Conservation (phyloP, 1,140 invertebrate species). For the Tetraneura akinire region DNA sequence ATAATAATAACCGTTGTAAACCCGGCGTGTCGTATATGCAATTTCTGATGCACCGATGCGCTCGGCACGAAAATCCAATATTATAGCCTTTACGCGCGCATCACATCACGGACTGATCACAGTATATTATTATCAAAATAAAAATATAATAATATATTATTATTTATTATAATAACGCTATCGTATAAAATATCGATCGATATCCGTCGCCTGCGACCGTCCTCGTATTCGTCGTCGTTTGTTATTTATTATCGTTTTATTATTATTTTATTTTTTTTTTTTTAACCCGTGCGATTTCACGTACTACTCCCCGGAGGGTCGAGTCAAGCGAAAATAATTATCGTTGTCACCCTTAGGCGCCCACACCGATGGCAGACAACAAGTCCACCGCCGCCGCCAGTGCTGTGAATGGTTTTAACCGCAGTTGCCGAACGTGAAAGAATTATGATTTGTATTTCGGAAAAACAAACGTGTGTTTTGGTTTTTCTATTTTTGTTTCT, state of each 20-base stretch:
- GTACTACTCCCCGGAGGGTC: constrained; percentile 17
- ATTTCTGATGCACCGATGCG: constrained; percentile 20
- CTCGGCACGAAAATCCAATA: neutral
- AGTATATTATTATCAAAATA: neutral
- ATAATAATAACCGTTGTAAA: no score
- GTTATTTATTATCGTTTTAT: constrained; percentile 27
- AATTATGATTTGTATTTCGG: constrained; percentile 10
- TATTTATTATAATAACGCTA: neutral
- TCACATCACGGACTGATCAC: neutral
- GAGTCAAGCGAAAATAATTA: constrained; percentile 30
- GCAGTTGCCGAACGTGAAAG: neutral
- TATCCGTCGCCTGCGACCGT: neutral
- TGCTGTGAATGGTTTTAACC: neutral
- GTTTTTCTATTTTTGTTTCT: neutral
- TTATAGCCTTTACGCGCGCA: no score
- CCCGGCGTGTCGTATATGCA: constrained; percentile 39
- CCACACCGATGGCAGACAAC: neutral
- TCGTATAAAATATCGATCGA: constrained; percentile 1
- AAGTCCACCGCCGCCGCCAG: neutral
- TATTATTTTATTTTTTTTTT: neutral
- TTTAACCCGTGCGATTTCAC: neutral
- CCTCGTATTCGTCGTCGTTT: neutral
- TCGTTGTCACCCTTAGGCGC: constrained; percentile 18
- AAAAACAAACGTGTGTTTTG: neutral
- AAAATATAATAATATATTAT: neutral